Base-by-base conservation (phyloP, 2,888 invertebrate species). In the Brassicogethes aeneus region DNA sequence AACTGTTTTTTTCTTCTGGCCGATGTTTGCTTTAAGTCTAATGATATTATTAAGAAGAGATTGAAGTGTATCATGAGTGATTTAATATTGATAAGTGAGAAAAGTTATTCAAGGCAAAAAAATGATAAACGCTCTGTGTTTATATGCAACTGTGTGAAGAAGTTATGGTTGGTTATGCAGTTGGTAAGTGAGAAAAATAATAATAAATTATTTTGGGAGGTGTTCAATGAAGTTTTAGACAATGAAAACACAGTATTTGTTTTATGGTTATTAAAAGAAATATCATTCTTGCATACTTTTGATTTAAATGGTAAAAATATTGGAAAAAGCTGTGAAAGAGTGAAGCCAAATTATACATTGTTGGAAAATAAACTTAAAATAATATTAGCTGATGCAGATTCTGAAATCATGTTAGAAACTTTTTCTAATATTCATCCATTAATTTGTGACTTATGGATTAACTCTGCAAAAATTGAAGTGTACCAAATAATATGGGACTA, bases 401-500 rank as follows among this genome's bases (percentile, higher is more conserved):
- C 37, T 40, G 44, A 52, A 17, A 53, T 44, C 12, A 39, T 64
- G 33, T 42, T 54, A 10, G 46, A 54, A 14, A 43, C 54, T 40
- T 56, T 65, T 16, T 54, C 52, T 42, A 41, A 56, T 13, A 39
- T 64, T 15, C 52, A 61, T 32, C 47, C 51, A n/a, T 43, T 68
- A 30, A 41, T 65, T 8, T 56, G 53, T 30, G 41, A 58, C 8
- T 51, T 60, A 34, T 68, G 66, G 66, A 41, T 57, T 7, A 53
- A 56, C 40, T 46, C 52, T 31, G 54, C 55, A n/a, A 61, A 53
- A 50, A 52, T 64, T 30, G 62, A 67, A 39, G 50, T 64, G 7
- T 60, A 62, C 39, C 62, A 64, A 48, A 46, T 56, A 3, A 47
- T 66, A 3, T 68, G 68, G 67, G 66, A 66, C 36, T 61, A 60